phyloP scores from a whole-genome alignment of 2,888 invertebrate species.

The Galerucella pusilla region DNA sequence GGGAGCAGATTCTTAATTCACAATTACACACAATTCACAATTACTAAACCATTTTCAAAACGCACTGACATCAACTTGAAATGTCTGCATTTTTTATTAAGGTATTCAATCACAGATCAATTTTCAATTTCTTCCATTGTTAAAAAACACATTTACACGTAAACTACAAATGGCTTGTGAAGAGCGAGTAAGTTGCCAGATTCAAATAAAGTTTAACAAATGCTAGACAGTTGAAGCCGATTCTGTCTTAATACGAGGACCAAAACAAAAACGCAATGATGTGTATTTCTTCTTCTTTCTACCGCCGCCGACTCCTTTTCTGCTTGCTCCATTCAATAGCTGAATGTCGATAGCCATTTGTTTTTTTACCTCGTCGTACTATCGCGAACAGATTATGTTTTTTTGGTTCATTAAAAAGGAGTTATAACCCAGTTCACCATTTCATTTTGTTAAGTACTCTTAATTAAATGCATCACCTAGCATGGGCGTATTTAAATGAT shows the following conservation, averaged over 20 bases:
- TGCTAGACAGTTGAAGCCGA: background rate
- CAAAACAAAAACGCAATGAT: conserved; percentile 47
- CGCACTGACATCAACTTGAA: too few species aligned
- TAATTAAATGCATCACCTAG: conserved; percentile 22
- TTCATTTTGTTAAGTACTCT: conserved; percentile 26
- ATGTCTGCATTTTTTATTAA: too few species aligned
- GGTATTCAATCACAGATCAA: too few species aligned
- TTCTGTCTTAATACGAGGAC: conserved; percentile 35
- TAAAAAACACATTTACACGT: too few species aligned
- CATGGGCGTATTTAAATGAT: background rate
- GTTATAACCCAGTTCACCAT: conserved; percentile 23
- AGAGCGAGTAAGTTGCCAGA: too few species aligned
- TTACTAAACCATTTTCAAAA: too few species aligned
- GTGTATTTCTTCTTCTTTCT: conserved; percentile 19
- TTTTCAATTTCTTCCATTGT: too few species aligned
- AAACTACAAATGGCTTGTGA: too few species aligned
- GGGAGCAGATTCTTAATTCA: too few species aligned
- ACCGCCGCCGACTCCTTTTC: conserved; percentile 23
- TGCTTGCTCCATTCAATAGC: conserved; percentile 30
- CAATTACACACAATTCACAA: too few species aligned
- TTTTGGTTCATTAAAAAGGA: conserved; percentile 31
- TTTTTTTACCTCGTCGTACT: conserved; percentile 23
- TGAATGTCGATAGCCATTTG: conserved; percentile 29
- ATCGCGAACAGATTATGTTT: conserved; percentile 27
- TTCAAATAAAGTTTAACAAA: too few species aligned